Percentiles rank a stretch among this genome's conserved stretches.
Evolutionary conservation across 2,797 vertebrate species (phyloP).

Genomic region (Oreortyx pictus): DNA sequence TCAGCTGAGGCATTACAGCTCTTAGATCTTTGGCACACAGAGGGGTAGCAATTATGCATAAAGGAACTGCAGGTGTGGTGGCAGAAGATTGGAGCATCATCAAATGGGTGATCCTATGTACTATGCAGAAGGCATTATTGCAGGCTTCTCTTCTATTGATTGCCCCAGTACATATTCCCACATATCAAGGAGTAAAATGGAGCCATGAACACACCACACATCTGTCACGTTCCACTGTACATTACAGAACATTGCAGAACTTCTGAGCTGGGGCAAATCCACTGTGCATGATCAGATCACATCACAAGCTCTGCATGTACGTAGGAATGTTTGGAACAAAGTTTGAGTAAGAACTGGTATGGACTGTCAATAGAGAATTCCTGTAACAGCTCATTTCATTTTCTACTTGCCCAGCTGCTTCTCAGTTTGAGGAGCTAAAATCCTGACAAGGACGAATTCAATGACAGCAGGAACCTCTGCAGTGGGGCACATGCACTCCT

Average conservation of each 20-base stretch:
- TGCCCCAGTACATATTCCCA: neutral
- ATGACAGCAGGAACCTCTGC: neutral
- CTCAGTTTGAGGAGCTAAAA: neutral
- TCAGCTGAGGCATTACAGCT: neutral
- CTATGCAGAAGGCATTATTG: neutral
- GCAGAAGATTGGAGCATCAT: too few species aligned
- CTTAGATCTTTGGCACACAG: neutral
- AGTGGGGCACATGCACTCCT: neutral
- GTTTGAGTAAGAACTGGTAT: rapidly evolving
- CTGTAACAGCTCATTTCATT: rapidly evolving
- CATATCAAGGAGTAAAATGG: neutral
- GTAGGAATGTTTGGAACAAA: rapidly evolving
- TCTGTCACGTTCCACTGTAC: rapidly evolving
- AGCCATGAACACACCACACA: neutral
- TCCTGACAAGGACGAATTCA: neutral
- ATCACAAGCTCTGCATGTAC: rapidly evolving
- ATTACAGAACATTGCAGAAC: rapidly evolving
- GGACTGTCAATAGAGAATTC: neutral
- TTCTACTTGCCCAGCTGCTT: neutral
- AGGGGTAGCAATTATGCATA: rapidly evolving
- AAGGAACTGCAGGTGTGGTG: neutral
- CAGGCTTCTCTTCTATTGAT: neutral
- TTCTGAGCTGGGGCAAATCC: rapidly evolving
- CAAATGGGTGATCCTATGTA: neutral
- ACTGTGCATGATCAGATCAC: rapidly evolving